phyloP scores from a whole-genome alignment of 2,113 vertebrate species.

The Willisornis vidua region DNA sequence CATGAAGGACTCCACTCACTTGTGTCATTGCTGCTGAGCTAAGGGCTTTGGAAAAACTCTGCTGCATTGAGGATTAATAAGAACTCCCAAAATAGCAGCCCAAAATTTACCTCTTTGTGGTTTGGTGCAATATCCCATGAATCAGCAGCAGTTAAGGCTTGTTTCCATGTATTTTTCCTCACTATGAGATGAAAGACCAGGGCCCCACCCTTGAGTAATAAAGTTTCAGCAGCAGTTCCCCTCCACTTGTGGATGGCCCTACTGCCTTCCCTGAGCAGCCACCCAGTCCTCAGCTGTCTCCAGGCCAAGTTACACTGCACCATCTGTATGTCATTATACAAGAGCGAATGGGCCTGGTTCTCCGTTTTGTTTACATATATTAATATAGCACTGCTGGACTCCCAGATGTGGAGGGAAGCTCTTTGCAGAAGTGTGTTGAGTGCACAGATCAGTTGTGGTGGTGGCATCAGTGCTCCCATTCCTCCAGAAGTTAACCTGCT shows the following conservation, averaged over 20 bases:
- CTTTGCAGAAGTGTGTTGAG: fast-evolving
- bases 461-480: fast-evolving
- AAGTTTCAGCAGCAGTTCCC: background rate
- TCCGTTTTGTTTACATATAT: background rate
- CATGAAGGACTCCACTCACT: background rate
- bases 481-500: background rate
- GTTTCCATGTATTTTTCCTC: background rate
- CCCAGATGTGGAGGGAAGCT: background rate
- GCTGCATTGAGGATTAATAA: background rate
- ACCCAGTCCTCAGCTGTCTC: background rate
- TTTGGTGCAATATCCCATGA: background rate
- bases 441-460: fast-evolving
- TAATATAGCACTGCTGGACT: background rate
- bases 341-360: background rate
- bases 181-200: background rate
- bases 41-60: background rate
- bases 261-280: fast-evolving
- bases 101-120: background rate
- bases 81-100: background rate
- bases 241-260: background rate
- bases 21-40: background rate
- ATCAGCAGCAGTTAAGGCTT: background rate
- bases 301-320: background rate
- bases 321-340: background rate
- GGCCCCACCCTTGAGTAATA: background rate